Conservation (phyloP, 2,797 vertebrate species). For the Tenualosa thibaudeaui region DNA sequence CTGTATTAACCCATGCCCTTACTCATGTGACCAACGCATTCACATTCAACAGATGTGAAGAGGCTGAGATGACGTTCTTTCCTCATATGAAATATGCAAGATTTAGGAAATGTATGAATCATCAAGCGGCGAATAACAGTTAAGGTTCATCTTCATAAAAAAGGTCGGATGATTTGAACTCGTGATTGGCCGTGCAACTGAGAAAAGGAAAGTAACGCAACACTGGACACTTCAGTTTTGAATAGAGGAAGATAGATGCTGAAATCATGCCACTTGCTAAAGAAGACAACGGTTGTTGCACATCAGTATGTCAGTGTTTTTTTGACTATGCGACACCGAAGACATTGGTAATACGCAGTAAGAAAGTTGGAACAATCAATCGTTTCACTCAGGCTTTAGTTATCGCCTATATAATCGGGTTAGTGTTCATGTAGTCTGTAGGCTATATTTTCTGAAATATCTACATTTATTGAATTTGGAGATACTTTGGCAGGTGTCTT, state of each 20-base stretch:
- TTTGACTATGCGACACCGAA: slow-evolving; percentile 54
- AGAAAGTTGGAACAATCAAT: slow-evolving; percentile 52
- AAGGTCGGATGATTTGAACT: neutral
- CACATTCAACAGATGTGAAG: neutral
- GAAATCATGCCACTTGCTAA: slow-evolving; percentile 6
- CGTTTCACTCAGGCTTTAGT: slow-evolving; percentile 53
- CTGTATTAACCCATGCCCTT: neutral
- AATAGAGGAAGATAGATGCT: neutral
- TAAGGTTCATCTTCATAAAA: neutral
- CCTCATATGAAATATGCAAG: neutral
- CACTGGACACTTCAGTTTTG: neutral
- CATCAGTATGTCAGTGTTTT: slow-evolving; percentile 44
- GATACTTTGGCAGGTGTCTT: neutral
- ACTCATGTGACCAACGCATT: neutral
- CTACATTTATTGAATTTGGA: neutral
- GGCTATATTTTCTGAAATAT: neutral
- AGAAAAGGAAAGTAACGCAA: neutral
- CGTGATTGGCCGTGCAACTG: neutral
- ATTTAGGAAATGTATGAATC: neutral
- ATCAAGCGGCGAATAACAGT: neutral
- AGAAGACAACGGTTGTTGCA: slow-evolving; percentile 25
- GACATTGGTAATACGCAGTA: slow-evolving; percentile 55
- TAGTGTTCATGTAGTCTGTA: slow-evolving; percentile 24
- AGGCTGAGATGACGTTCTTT: neutral
- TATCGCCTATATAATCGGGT: slow-evolving; percentile 57